Evolutionary conservation across 2,888 invertebrate genomes (phyloP), one percentile per base, ranked within the genome.

Genomic region (Drosophila kanekoi): DNA sequence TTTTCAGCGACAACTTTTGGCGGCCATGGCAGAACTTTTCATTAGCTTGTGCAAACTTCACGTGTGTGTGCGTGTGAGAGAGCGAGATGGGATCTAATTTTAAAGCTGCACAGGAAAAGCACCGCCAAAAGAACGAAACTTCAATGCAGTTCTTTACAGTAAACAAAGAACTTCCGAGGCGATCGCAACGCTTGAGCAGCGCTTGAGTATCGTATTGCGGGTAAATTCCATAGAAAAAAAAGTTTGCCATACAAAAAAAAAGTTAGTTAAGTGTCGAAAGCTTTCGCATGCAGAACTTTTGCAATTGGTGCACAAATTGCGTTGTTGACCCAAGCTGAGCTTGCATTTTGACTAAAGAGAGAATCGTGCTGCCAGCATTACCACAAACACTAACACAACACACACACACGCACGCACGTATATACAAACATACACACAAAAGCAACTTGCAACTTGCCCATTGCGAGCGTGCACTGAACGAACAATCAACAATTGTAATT

Each of bases 81-180:
- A 68, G 73, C 51, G 63, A 64, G 69, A 76, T 72, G 79, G 88
- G 90, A 89, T 91, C 72, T 67, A 72, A 77, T 73, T 73, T 75
- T 61, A 77, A 77, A 74, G 79, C 70, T 62, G 63, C 54, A 70
- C 54, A 72, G 71, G 72, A 80, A 77, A 67, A 76, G 65, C 72
- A 68, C 66, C 57, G 65, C 52, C 63, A 70, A 82, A 69, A 64
- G 69, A 77, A 82, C 62, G 62, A 63, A 87, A 87, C 82, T 79
- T 74, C 74, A 71, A 71, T 88, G 84, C 77, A 80, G 69, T 79
- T 79, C 68, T 48, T 68, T 62, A 60, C 91, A 90, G 87, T 90
- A 90, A 91, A 91, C 89, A 91, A 91, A 91, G 90, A 91, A 89
- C 91, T 77, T 70, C 71, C 72, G 72, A 80, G 66, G 79, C 62